A percentile compares a stretch with the other conserved stretches of the same genome.
phyloP scores from a whole-genome alignment of 1,140 invertebrate species.

The Saccostrea cuccullata region DNA sequence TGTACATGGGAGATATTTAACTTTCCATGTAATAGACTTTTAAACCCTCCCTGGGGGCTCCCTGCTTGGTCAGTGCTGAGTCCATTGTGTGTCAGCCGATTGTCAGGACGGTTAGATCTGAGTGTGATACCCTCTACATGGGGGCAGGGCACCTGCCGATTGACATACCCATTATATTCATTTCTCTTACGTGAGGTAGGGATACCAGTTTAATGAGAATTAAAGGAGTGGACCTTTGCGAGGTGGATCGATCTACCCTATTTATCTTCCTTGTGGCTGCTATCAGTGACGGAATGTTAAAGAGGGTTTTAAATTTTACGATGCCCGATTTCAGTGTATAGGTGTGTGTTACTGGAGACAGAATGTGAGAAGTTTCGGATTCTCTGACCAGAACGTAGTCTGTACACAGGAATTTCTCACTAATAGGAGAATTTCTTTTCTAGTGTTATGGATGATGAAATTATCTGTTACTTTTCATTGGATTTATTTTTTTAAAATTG shows the following conservation, averaged over 20 bases:
- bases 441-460: not conserved
- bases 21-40: constrained; percentile 23
- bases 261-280: not conserved
- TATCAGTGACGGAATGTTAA: constrained; percentile 30
- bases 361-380: not conserved
- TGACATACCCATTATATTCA: not conserved
- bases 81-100: not conserved
- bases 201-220: not conserved
- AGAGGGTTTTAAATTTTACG: constrained; percentile 33
- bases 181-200: not conserved
- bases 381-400: not conserved
- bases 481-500: not conserved
- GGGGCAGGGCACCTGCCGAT: not conserved
- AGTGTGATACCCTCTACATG: not conserved
- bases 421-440: not conserved
- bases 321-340: not conserved
- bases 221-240: not conserved
- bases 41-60: not conserved
- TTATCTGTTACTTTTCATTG: not conserved
- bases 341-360: constrained; percentile 27
- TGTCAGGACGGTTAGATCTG: not conserved
- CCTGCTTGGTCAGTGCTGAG: not conserved
- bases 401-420: not conserved
- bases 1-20: not conserved
- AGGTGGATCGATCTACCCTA: not conserved